These are phyloP conservation scores for Xanthia togata DNA, from an alignment of 2,888 invertebrate species.

Conservation along the genomic window DNA sequence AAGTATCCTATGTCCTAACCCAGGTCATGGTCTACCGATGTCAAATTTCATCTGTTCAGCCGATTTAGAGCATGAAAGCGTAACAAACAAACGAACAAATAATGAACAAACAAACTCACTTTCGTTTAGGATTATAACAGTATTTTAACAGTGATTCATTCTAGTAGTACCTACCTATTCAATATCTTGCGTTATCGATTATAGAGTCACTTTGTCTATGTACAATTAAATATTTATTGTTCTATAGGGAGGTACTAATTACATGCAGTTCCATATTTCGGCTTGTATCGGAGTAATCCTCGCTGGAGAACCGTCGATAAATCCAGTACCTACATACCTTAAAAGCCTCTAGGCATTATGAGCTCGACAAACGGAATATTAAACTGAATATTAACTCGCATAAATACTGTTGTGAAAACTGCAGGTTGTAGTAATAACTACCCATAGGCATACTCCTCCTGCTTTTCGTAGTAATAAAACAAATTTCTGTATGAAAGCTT, in stretches of 20 bases:
- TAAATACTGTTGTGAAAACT: constrained; percentile 21
- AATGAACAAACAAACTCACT: too few relatives aligned
- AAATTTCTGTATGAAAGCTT: constrained; percentile 68
- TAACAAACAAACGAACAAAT: too few relatives aligned
- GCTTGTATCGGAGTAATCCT: constrained; percentile 23
- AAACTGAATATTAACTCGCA: constrained; percentile 27
- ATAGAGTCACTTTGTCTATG: not conserved
- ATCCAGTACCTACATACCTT: constrained; percentile 38
- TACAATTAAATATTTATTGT: not conserved
- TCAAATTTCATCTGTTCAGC: too few relatives aligned
- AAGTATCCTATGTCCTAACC: too few relatives aligned
- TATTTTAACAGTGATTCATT: not conserved
- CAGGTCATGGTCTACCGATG: too few relatives aligned
- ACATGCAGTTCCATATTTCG: constrained; percentile 20
- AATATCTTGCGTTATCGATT: too few relatives aligned
- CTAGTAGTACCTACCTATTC: not conserved
- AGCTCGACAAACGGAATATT: constrained; percentile 38
- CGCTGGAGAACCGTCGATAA: constrained; percentile 14
- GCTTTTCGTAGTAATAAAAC: constrained; percentile 58
- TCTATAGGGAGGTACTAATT: not conserved
- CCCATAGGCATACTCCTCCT: not conserved
- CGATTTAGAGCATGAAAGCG: too few relatives aligned
- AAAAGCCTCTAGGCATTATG: constrained; percentile 29
- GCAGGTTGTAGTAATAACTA: constrained; percentile 17
- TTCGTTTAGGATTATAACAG: not conserved